Evolutionary conservation across 2,797 vertebrate species (phyloP).

Genomic region (Molossus molossus): DNA sequence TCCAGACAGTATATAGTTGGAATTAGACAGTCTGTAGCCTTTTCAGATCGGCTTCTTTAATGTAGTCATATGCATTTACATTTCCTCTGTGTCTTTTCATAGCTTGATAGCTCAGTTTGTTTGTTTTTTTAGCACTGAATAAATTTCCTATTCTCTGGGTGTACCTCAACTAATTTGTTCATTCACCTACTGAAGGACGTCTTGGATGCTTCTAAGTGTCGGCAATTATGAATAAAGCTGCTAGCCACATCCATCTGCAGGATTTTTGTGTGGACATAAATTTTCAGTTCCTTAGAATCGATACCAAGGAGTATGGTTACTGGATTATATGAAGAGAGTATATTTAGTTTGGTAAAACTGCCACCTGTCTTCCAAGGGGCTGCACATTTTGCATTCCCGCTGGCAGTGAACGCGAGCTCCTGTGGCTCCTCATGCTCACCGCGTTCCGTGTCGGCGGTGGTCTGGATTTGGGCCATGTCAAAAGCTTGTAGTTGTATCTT

Average conservation of each 20-base stretch:
- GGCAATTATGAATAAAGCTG: not conserved
- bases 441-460: not conserved
- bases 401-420: not conserved
- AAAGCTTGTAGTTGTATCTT: not conserved
- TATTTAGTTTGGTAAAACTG: not conserved
- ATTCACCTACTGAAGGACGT: not conserved
- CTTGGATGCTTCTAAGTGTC: not conserved
- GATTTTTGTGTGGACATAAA: not conserved
- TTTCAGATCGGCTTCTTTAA: not conserved
- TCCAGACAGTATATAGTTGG: not conserved
- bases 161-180: not conserved
- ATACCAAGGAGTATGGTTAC: not conserved
- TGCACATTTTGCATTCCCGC: not conserved
- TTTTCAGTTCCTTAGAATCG: not conserved
- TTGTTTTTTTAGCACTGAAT: not conserved
- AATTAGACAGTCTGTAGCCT: not conserved
- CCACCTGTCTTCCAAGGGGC: not conserved
- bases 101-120: conserved; percentile 16
- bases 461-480: not conserved
- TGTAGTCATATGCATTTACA: not conserved
- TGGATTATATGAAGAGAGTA: not conserved
- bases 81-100: not conserved
- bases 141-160: not conserved
- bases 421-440: not conserved
- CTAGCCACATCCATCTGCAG: not conserved